Evolutionary conservation across 2,888 invertebrate species (phyloP), one percentile per base, ranked within the genome.

Genomic region (Spisula subtruncata): DNA sequence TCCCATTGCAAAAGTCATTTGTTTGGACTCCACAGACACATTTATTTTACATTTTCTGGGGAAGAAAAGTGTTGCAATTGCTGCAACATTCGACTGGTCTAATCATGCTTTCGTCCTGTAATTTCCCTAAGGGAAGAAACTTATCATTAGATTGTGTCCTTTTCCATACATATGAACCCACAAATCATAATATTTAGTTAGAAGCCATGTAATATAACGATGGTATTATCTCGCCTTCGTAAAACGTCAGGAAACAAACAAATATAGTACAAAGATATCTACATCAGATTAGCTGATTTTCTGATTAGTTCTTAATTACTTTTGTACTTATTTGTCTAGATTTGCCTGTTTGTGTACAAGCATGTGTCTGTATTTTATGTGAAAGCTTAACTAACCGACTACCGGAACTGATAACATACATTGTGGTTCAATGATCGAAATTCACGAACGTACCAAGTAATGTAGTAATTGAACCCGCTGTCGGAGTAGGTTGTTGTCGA

Each of bases 121-220:
- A 85, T 85, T 85, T 85, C 85, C 85, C 85, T 80, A 32, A 85
- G 85, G 85, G 46, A 66, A 25, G 25, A 66, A 75, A 35, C 75
- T 35, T 35, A 75, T 75, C 75, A 32, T 25, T 75, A 35, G 32
- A 35, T 75, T 32, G 35, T 75, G 75, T 75, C 75, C 75, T 75
- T 75, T 32, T 75, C 75, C 16, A 32, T 75, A 35, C 75, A 75
- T 75, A 29, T 8, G 32, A 35, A 75, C 35, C 75, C n/a, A 29
- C 18, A 75, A 32, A 75, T 16, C 75, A 35, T 32, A 75, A 75
- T 35, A 25, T 35, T 75, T 32, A 75, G 35, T 75, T 8, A 75
- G n/a, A 75, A 66, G n/a, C 75, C 16, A 32, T 35, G 32, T 75
- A 75, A 75, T 75, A 75, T 25, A 32, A 35, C 32, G 75, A 75